Percentiles rank a stretch among this genome's conserved stretches.
phyloP scores from a whole-genome alignment of 2,888 invertebrate genomes.

The Eristalinus aeneus region DNA sequence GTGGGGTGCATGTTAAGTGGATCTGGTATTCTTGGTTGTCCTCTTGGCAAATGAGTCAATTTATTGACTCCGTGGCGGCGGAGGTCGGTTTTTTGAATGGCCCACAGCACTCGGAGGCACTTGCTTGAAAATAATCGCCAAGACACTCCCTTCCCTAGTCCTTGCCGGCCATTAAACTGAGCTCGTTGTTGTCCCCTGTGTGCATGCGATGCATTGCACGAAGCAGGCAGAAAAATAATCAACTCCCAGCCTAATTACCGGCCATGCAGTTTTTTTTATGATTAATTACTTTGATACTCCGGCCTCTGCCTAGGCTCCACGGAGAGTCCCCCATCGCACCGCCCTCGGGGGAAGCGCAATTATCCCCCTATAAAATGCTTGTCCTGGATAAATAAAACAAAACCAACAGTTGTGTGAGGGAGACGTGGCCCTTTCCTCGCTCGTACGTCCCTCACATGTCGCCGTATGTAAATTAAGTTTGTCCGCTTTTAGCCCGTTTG shows the following conservation, averaged over 20 bases:
- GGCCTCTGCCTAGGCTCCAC: background rate
- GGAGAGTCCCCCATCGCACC: background rate
- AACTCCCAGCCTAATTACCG: conserved; percentile 25
- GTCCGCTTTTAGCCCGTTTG: background rate
- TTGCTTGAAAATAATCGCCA: too few species aligned
- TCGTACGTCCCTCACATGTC: conserved; percentile 14
- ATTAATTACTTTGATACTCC: conserved; percentile 45
- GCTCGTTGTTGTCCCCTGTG: background rate
- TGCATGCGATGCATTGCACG: background rate
- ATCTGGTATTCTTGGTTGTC: background rate
- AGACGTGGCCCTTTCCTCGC: background rate
- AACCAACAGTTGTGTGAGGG: background rate
- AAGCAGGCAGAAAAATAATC: conserved; percentile 6
- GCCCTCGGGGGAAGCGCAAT: conserved; percentile 28
- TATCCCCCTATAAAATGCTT: conserved; percentile 37
- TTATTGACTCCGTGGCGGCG: background rate
- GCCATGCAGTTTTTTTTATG: conserved; percentile 34
- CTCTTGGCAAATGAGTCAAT: background rate
- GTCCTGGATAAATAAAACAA: conserved; percentile 38
- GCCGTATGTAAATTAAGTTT: conserved; percentile 45
- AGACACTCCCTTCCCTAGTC: background rate
- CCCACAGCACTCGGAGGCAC: background rate
- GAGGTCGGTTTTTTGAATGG: background rate
- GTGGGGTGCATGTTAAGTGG: conserved; percentile 10
- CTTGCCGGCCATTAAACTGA: background rate